Evolutionary conservation across 2,113 vertebrate species (phyloP), one percentile per base, ranked within the genome.

Genomic region (Tupaia tana): DNA sequence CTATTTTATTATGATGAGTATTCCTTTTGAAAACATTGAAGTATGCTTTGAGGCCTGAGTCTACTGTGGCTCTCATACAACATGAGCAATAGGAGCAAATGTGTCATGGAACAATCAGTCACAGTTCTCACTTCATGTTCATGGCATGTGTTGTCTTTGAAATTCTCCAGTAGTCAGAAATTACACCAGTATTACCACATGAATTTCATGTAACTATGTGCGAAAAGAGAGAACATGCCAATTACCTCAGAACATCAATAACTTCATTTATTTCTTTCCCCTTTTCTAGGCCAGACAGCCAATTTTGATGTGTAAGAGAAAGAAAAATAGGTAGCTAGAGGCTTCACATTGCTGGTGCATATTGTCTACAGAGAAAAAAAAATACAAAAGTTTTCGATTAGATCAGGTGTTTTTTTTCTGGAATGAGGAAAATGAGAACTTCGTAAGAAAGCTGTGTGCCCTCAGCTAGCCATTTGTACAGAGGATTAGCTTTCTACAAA

Each of bases 101-200:
- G 66, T 73, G 11, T 14, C 11, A 14, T 3, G 3, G 8, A 58
- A 27, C 66, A 29, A 31, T n/a, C 56, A 54, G 52, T 90, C 78
- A 80, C 16, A 19, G 4, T 66, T 69, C n/a, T 56, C 27, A 22
- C 43, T 34, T 79, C 31, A n/a, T 6, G n/a, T 56, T 86, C 63
- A 64, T 12, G 29, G 29, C 25, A 78, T 31, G 2, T 43, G 7
- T 43, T 58, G 13, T 56, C 34, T 84, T 43, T 74, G 7, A 66
- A 89, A 66, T 94, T 24, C 54, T 79, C 54, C 18, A 73, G 52
- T 71, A 24, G 43, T 59, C 61, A 93, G 77, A 91, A 74, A 84
- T 93, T 54, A 93, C 82, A 29, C n/a, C 63, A 89, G 4, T 27
- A 20, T 89, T 66, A n/a, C 12, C 34, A 24, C 81, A 43, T 81